These are phyloP conservation scores for Tachyglossus aculeatus DNA, from an alignment of 2,797 vertebrate genomes.

Conservation along the genomic window DNA sequence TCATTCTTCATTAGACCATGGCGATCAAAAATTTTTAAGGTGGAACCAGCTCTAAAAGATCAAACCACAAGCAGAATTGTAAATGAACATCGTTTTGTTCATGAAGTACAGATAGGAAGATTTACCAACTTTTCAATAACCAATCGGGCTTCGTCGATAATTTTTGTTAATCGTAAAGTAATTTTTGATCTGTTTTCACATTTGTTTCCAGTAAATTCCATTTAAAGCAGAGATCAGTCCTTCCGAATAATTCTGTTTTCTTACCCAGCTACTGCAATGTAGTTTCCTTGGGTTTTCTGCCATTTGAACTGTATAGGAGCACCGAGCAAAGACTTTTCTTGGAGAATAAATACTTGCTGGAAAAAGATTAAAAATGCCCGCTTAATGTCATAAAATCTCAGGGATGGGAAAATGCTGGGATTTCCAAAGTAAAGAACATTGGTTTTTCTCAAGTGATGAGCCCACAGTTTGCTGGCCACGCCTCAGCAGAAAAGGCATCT, in stretches of 20 bases:
- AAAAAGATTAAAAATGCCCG: not conserved
- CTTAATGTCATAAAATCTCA: not conserved
- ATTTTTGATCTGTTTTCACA: not conserved
- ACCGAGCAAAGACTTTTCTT: conserved; percentile 82
- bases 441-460: too few species aligned
- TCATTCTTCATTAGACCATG: conserved; percentile 90
- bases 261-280: conserved; percentile 90
- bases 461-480: too few species aligned
- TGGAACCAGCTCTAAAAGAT: conserved; percentile 78
- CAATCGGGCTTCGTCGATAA: not conserved
- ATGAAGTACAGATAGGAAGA: not conserved
- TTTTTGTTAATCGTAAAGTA: not conserved
- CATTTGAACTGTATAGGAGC: conserved; percentile 85
- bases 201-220: not conserved
- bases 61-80: not conserved
- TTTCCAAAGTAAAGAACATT: not conserved
- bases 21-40: conserved; percentile 92
- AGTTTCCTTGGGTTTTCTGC: conserved; percentile 89
- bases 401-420: not conserved
- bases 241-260: conserved; percentile 17
- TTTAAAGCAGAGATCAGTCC: not conserved
- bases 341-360: conserved; percentile 85
- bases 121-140: not conserved
- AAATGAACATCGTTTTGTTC: not conserved
- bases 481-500: too few species aligned